Percentiles rank a stretch among this genome's conserved stretches.
phyloP scores from a whole-genome alignment of 1,140 invertebrate genomes.

The Trachymyrmex septentrionalis region DNA sequence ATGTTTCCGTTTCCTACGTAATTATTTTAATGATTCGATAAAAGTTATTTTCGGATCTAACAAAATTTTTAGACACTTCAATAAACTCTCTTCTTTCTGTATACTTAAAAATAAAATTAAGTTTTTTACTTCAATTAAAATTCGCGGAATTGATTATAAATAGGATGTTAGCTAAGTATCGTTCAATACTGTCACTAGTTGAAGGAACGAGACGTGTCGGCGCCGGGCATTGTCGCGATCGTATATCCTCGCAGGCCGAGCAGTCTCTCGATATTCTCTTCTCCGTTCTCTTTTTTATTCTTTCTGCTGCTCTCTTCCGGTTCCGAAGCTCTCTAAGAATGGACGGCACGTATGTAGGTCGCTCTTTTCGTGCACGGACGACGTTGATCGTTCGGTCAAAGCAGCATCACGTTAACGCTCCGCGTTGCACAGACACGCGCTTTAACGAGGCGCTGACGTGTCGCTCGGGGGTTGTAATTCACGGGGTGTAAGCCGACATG shows the following conservation, averaged over 20 bases:
- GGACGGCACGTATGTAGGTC: not conserved
- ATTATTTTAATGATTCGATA: no score
- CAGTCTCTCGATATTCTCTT: slow-evolving; percentile 6
- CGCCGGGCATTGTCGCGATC: slow-evolving; percentile 51
- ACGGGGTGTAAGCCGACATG: slow-evolving; percentile 49
- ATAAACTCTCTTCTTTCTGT: no score
- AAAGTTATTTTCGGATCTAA: no score
- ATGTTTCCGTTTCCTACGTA: no score
- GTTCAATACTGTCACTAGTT: slow-evolving; percentile 1
- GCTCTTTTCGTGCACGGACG: not conserved
- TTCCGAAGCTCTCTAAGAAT: not conserved
- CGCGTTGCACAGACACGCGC: not conserved
- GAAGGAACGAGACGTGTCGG: slow-evolving; percentile 52
- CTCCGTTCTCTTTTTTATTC: not conserved
- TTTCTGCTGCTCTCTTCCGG: not conserved
- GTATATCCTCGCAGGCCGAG: slow-evolving; percentile 36
- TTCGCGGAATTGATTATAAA: not conserved
- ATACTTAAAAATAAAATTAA: no score
- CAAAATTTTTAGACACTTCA: no score
- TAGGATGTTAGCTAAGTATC: not conserved
- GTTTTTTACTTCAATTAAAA: not conserved
- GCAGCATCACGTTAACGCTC: not conserved
- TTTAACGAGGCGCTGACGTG: slow-evolving; percentile 64
- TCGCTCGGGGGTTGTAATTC: slow-evolving; percentile 66
- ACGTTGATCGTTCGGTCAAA: slow-evolving; percentile 24